Percentiles rank a stretch among this genome's conserved stretches.
Conservation (phyloP, 2,888 invertebrate genomes). For the Blastobasis lacticolella region DNA sequence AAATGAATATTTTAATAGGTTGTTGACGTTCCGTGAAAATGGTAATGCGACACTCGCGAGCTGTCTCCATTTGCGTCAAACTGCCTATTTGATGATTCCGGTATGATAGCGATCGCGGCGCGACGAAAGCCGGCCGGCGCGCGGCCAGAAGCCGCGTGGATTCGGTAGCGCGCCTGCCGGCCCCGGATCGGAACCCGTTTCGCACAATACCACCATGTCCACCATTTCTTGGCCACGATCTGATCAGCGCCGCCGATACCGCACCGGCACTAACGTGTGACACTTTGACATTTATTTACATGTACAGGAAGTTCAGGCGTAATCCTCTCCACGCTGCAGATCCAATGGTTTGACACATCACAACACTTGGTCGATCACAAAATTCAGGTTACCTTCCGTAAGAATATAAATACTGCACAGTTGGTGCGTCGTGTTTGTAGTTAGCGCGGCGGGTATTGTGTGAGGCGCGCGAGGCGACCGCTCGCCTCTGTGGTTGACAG, state of each 20-base stretch:
- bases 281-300: conserved; percentile 59
- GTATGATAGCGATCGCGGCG: conserved; percentile 32
- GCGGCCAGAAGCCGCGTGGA: conserved; percentile 34
- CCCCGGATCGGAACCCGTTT: conserved; percentile 51
- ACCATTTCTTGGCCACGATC: conserved; percentile 53
- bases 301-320: conserved; percentile 50
- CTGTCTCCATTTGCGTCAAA: conserved; percentile 39
- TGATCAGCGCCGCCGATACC: conserved; percentile 51
- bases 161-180: conserved; percentile 47
- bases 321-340: conserved; percentile 44
- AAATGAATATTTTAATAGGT: conserved; percentile 42
- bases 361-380: conserved; percentile 49
- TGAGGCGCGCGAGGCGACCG: conserved; percentile 28
- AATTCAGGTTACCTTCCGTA: conserved; percentile 50
- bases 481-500: conserved; percentile 57
- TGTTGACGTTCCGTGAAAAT: conserved; percentile 47
- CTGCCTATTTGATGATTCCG: conserved; percentile 38
- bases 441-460: conserved; percentile 55
- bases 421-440: conserved; percentile 69
- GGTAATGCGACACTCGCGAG: conserved; percentile 47
- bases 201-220: conserved; percentile 51
- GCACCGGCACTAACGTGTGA: conserved; percentile 52
- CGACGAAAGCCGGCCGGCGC: conserved; percentile 41
- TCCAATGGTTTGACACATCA: conserved; percentile 64
- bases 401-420: conserved; percentile 59